Conservation (phyloP, 2,888 invertebrate species). For the Lycophotia porphyrea region DNA sequence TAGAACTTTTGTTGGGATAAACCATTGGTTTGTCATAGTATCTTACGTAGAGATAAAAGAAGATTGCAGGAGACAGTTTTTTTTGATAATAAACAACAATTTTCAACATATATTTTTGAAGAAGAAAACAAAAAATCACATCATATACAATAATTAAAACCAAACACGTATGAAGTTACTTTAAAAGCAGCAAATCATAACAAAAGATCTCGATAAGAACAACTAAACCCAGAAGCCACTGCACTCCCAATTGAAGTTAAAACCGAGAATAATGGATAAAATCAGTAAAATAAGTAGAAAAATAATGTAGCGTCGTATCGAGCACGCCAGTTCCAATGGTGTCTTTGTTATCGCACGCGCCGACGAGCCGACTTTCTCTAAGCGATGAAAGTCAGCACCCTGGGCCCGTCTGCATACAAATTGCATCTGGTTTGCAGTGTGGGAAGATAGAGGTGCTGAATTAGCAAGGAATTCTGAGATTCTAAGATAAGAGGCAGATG, state of each 20-base stretch:
- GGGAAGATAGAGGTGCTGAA: constrained; percentile 60
- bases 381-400: constrained; percentile 85
- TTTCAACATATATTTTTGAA: neutral
- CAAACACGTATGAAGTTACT: neutral
- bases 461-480: constrained; percentile 41
- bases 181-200: neutral
- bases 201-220: neutral
- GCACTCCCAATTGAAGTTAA: neutral
- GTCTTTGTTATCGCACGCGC: constrained; percentile 79
- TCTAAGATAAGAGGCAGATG: constrained; percentile 32
- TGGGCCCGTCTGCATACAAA: constrained; percentile 82
- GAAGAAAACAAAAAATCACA: neutral
- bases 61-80: neutral
- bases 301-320: constrained; percentile 46
- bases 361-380: constrained; percentile 85
- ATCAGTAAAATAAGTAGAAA: constrained; percentile 46
- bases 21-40: neutral
- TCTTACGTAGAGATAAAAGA: neutral
- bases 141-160: neutral
- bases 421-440: constrained; percentile 69
- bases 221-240: neutral
- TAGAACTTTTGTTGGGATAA: neutral
- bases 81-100: neutral
- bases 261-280: constrained; percentile 29
- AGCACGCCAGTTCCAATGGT: constrained; percentile 66